A percentile compares a stretch with the other conserved stretches of the same genome.
Evolutionary conservation across 1,140 invertebrate species (phyloP).

Genomic region (Brachionus manjavacas): DNA sequence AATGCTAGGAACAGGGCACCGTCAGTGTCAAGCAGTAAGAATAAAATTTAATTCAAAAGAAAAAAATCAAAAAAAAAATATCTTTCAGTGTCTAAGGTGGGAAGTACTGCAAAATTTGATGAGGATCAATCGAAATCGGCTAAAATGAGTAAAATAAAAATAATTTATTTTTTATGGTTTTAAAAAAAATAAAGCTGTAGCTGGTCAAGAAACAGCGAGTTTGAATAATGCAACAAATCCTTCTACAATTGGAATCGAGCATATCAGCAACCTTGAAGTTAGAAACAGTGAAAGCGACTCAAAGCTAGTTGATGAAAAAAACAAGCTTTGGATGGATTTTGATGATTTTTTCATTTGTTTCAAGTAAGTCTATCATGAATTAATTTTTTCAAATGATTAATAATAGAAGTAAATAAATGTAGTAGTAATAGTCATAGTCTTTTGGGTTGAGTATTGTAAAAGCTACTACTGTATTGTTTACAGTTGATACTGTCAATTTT

Average conservation of each 20-base stretch:
- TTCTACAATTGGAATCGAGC: not conserved
- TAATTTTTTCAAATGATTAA: no score
- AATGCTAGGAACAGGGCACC: not conserved
- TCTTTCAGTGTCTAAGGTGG: not conserved
- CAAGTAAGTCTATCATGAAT: conserved; percentile 48
- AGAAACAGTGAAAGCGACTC: not conserved
- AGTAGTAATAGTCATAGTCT: no score
- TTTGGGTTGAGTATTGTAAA: no score
- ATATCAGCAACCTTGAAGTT: not conserved
- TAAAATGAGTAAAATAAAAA: conserved; percentile 5
- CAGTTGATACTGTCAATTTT: no score
- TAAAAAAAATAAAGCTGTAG: not conserved
- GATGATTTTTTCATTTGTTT: conserved; percentile 55
- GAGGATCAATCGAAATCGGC: not conserved
- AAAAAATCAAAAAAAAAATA: not conserved
- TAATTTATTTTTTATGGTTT: not conserved
- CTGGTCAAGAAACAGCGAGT: not conserved
- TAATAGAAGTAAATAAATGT: no score
- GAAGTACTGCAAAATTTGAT: conserved; percentile 5
- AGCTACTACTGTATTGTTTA: no score
- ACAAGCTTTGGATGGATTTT: conserved; percentile 56
- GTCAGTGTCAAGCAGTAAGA: conserved; percentile 1
- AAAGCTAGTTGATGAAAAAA: conserved; percentile 44
- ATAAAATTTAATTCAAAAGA: no score
- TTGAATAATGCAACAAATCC: not conserved